Percentiles rank a stretch among this genome's conserved stretches.
These are phyloP conservation scores for Buathra laborator DNA, from an alignment of 2,888 invertebrate genomes.

Conservation along the genomic window DNA sequence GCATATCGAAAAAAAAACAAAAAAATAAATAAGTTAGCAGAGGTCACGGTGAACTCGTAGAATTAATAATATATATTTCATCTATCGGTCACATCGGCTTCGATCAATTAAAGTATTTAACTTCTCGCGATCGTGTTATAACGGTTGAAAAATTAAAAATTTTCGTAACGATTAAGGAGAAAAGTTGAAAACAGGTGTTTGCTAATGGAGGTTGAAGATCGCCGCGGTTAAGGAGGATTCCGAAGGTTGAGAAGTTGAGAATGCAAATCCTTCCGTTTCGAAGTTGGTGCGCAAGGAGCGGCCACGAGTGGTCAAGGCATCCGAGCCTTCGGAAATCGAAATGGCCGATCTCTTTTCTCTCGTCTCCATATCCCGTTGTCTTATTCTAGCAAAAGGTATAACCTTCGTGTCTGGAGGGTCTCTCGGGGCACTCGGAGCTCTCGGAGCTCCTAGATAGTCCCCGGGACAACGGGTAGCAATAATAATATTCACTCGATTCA, in stretches of 20 bases:
- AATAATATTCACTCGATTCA: constrained; percentile 49
- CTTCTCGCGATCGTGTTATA: no score
- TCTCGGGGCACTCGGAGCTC: constrained; percentile 11
- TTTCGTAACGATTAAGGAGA: background rate
- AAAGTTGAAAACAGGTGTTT: constrained; percentile 15
- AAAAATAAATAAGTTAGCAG: no score
- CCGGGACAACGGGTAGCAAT: constrained; percentile 35
- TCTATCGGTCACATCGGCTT: no score
- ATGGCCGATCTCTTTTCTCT: constrained; percentile 64
- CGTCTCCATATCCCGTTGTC: constrained; percentile 53
- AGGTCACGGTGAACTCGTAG: no score
- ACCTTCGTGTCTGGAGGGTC: constrained; percentile 21
- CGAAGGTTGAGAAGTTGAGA: constrained; percentile 62
- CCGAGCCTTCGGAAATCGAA: constrained; percentile 50
- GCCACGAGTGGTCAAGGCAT: constrained; percentile 36
- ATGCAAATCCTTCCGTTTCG: constrained; percentile 51
- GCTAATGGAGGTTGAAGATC: constrained; percentile 64
- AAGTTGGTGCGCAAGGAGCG: constrained; percentile 18
- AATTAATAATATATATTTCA: no score
- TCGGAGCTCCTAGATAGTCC: constrained; percentile 44
- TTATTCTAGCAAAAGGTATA: constrained; percentile 54
- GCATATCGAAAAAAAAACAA: no score
- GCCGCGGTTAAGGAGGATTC: constrained; percentile 52
- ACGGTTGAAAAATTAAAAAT: no score
- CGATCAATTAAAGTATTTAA: no score